A percentile compares a stretch with the other conserved stretches of the same genome.
These are phyloP conservation scores for Bombus huntii DNA, from an alignment of 1,140 invertebrate species.

Conservation along the genomic window DNA sequence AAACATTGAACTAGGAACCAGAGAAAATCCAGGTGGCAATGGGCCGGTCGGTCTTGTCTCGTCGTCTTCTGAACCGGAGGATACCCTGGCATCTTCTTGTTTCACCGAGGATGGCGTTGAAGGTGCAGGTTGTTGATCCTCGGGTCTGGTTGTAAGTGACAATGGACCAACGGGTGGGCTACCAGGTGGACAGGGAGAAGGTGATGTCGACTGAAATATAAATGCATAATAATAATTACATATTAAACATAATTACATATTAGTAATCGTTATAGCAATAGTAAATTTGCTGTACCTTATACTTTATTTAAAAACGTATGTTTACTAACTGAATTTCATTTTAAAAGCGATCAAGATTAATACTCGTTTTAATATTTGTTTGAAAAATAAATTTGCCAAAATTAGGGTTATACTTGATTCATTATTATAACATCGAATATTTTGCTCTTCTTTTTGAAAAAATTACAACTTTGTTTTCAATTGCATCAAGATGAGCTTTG, in stretches of 20 bases:
- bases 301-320: not conserved
- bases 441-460: not conserved
- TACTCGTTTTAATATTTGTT: not conserved
- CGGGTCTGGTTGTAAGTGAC: slow-evolving; percentile 85
- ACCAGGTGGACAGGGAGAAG: slow-evolving; percentile 82
- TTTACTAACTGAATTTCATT: not conserved
- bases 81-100: slow-evolving; percentile 80
- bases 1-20: slow-evolving; percentile 93
- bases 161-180: slow-evolving; percentile 86
- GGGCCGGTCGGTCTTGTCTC: slow-evolving; percentile 81
- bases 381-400: not conserved
- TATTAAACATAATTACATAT: not conserved
- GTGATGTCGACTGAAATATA: slow-evolving; percentile 75
- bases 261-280: too few species aligned
- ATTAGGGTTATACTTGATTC: not conserved
- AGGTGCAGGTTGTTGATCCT: slow-evolving; percentile 75
- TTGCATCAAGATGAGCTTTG: not conserved
- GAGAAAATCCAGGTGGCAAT: slow-evolving; percentile 86
- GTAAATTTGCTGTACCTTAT: not conserved
- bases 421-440: not conserved
- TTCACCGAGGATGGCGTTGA: slow-evolving; percentile 76
- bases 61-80: slow-evolving; percentile 81
- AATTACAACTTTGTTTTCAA: not conserved
- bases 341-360: not conserved
- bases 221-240: not conserved